A percentile compares a stretch with the other conserved stretches of the same genome.
These are phyloP conservation scores for Morpho deidamia DNA, from an alignment of 2,888 invertebrate species.

Conservation along the genomic window DNA sequence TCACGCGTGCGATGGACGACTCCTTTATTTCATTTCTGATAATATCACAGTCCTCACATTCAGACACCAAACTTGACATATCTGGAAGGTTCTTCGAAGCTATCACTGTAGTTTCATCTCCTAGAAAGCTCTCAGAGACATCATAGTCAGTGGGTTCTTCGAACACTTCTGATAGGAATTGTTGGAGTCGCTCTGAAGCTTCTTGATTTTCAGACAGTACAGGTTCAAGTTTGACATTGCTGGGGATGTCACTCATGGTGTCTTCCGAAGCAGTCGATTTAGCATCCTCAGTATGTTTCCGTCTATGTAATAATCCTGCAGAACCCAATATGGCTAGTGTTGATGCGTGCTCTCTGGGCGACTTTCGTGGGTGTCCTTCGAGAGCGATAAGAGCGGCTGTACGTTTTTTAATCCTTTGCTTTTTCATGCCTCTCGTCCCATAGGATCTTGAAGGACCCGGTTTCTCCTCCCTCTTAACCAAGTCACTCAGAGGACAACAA, in stretches of 20 bases:
- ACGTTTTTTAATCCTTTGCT: slow-evolving; percentile 51
- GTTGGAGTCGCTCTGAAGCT: slow-evolving; percentile 58
- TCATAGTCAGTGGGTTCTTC: slow-evolving; percentile 68
- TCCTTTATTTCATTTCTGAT: slow-evolving; percentile 58
- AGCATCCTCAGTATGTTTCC: slow-evolving; percentile 62
- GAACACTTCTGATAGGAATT: slow-evolving; percentile 65
- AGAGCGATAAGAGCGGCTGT: slow-evolving; percentile 48
- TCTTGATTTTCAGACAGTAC: slow-evolving; percentile 49
- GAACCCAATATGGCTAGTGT: slow-evolving; percentile 88
- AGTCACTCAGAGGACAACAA: slow-evolving; percentile 69
- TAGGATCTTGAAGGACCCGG: slow-evolving; percentile 60
- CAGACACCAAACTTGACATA: slow-evolving; percentile 61
- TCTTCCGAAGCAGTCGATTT: slow-evolving; percentile 71
- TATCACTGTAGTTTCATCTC: slow-evolving; percentile 51
- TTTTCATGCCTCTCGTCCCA: slow-evolving; percentile 64
- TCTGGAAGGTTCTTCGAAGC: slow-evolving; percentile 59
- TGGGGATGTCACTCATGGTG: slow-evolving; percentile 54
- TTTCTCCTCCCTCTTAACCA: slow-evolving; percentile 58
- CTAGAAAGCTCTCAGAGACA: slow-evolving; percentile 63
- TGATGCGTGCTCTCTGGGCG: slow-evolving; percentile 92
- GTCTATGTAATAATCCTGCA: slow-evolving; percentile 77
- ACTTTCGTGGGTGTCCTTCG: slow-evolving; percentile 85
- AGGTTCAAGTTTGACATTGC: slow-evolving; percentile 48
- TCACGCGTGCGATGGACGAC: slow-evolving; percentile 37
- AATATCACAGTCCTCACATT: slow-evolving; percentile 62